Evolutionary conservation across 1,140 invertebrate genomes (phyloP), one percentile per base, ranked within the genome.

Genomic region (Drosophila bipectinata): DNA sequence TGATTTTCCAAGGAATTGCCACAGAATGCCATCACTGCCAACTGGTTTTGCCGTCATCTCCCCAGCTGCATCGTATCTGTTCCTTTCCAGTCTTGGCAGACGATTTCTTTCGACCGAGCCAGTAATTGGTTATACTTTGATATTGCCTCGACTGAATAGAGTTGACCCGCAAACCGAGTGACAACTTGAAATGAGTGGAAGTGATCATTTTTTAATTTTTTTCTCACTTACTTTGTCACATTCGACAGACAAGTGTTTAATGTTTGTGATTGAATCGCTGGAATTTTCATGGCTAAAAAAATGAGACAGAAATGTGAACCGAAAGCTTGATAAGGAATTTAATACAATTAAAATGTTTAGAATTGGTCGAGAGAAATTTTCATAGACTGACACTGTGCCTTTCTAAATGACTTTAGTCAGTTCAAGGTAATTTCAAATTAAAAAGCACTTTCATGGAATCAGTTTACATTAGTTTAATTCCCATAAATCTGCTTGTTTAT

Each of bases 1-100:
- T 88, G 78, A 85, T 85, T 87, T 85, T 85, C 82, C 74, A 51
- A 64, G 82, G 78, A 85, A 85, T 68, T 55, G 74, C 53, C 79
- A 57, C 51, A 68, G 66, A 68, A 67, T 68, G 66, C 62, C 39
- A 56, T 37, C 34, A 37, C 34, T 12, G 34, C 30, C n/a, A 69
- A 71, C 67, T 71, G 67, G 67, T 71, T 71, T 69, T 39, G n/a
- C 64, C 52, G 32, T n/a, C 39, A 30, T 47, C 45, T 53, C 14
- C 54, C 56, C 45, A 44, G 30, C 55, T 47, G 59, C 55, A 52
- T 41, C 30, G 28, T 57, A 49, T 30, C 47, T 54, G 10, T 10
- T 45, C n/a, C 18, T 47, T 55, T 9, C 4, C 63, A 24, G 34
- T 28, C 45, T 47, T 47, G 15, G 41, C 59, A 32, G 45, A 45